Evolutionary conservation across 2,113 vertebrate genomes (phyloP), one percentile per base, ranked within the genome.

Genomic region (Cnemophilus loriae): DNA sequence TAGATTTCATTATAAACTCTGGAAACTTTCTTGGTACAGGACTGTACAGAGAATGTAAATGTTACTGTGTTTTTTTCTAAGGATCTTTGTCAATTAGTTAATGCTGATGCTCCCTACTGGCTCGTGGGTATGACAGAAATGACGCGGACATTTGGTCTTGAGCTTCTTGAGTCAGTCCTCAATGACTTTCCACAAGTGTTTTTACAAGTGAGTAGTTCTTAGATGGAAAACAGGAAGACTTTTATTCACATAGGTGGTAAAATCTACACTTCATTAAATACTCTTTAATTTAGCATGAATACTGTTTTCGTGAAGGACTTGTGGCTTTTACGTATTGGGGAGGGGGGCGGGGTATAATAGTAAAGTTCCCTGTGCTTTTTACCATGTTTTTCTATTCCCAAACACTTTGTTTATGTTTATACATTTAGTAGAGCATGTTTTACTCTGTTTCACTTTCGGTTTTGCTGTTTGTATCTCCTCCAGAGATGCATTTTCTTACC

Each of bases 121-220:
- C 98, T 99, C 8, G 99, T 99, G 90, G 99, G 99, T 59, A 99
- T 99, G 99, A 99, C 99, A 7, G 99, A 99, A 97, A 99, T 99
- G 99, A 99, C 99, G 0, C 97, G 99, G 60, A 99, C 99, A 0
- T 99, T 99, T 97, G 99, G 99, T 73, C 98, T 99, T 53, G 99
- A 99, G 97, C 98, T 99, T 88, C 98, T 99, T 63, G 99, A 99
- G 96, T 99, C 99, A 2, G 99, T 99, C 82, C 98, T 99, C 55
- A 99, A 99, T 96, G 99, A 99, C 97, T 99, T 99, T 70, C 99
- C 99, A 6, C 98, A 98, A 63, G 99, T 99, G 26, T 99, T 99
- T 98, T 98, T 99, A 83, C 98, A 99, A 84, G 99, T 99, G 96
- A 98, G 95, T 85, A 73, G 44, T 42, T 95, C 41, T 89, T 57